Evolutionary conservation across 2,888 invertebrate species (phyloP).

Genomic region (Sceliomorpha sp.): DNA sequence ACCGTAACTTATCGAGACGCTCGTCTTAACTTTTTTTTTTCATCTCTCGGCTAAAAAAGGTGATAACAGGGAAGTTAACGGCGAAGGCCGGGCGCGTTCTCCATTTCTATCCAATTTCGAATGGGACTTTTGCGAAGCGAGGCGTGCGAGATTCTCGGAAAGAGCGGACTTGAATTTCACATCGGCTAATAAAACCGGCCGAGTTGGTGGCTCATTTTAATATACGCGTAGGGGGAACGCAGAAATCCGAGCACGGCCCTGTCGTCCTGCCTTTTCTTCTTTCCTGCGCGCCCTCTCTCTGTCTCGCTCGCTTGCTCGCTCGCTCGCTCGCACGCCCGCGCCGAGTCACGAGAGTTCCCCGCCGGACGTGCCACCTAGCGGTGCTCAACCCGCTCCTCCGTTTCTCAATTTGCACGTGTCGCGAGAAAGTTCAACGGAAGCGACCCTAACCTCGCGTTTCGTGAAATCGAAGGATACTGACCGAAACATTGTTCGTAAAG

Average conservation of each 20-base stretch:
- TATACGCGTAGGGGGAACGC: conserved; percentile 39
- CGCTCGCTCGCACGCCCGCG: conserved; percentile 41
- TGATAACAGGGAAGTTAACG: conserved; percentile 41
- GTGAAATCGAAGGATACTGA: too few species aligned
- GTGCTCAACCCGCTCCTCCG: conserved; percentile 37
- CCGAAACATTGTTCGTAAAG: too few species aligned
- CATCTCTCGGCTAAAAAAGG: too few species aligned
- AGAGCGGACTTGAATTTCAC: conserved; percentile 63
- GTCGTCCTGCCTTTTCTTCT: conserved; percentile 41
- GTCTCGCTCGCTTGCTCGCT: conserved; percentile 44
- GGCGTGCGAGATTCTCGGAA: conserved; percentile 59
- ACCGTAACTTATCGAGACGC: too few species aligned
- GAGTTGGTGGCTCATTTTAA: conserved; percentile 53
- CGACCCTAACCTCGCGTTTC: too few species aligned
- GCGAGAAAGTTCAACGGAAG: too few species aligned
- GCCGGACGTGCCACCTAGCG: conserved; percentile 52
- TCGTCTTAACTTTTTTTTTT: too few species aligned
- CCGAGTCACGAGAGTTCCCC: conserved; percentile 32
- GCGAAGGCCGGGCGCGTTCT: conserved; percentile 8
- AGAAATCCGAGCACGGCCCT: conserved; percentile 54
- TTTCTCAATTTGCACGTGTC: conserved; percentile 8
- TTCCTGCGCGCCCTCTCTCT: conserved; percentile 39
- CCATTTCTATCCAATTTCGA: conserved; percentile 29
- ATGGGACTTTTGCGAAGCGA: conserved; percentile 20
- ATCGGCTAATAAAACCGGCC: conserved; percentile 62